phyloP scores from a whole-genome alignment of 2,797 vertebrate genomes.

The Melanotaenia parkinsoni region DNA sequence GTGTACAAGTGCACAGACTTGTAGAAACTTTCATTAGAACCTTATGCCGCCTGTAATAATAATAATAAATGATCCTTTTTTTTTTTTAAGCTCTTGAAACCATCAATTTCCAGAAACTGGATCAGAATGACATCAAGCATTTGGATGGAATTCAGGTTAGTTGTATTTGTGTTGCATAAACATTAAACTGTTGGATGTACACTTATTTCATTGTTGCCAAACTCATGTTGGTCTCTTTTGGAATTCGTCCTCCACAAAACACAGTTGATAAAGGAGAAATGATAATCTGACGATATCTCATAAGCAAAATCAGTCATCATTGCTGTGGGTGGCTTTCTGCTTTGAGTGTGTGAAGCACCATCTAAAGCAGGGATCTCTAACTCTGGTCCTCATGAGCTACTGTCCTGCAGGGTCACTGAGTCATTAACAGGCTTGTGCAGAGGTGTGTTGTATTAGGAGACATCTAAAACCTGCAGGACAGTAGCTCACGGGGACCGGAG shows the following conservation, averaged over 20 bases:
- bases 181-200: not conserved
- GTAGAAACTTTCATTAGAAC: not conserved
- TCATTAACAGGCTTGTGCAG: too few species aligned
- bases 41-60: not conserved
- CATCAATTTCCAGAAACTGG: conserved; percentile 87
- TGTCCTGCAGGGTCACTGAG: too few species aligned
- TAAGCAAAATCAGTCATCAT: too few species aligned
- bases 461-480: too few species aligned
- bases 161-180: conserved; percentile 12
- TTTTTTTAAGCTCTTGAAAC: conserved; percentile 85
- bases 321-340: not conserved
- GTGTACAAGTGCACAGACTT: too few species aligned
- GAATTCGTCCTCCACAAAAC: too few species aligned
- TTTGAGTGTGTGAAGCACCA: not conserved
- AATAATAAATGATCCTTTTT: not conserved
- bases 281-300: too few species aligned
- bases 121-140: conserved; percentile 69
- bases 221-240: conserved; percentile 1
- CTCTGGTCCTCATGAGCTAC: too few species aligned
- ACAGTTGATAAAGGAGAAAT: too few species aligned
- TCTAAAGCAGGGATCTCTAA: not conserved
- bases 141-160: conserved; percentile 87
- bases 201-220: not conserved
- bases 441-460: too few species aligned
- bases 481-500: too few species aligned